Conservation (phyloP, 2,113 vertebrate genomes). For the Bubo blakistoni region DNA sequence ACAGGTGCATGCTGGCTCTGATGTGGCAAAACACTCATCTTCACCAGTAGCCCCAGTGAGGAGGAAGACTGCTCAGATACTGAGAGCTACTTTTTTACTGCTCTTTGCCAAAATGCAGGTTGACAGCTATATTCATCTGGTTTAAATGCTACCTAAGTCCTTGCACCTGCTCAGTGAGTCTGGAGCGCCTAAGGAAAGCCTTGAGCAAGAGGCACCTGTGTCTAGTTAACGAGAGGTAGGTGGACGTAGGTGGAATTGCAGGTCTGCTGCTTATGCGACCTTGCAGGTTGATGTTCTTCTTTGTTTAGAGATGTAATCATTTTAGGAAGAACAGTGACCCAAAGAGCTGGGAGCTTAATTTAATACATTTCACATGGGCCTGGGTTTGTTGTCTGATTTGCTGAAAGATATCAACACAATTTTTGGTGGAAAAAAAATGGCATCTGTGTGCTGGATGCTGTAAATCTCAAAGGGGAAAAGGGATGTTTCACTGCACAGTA, state of each 20-base stretch:
- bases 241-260: not conserved
- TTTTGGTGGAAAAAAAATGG: not conserved
- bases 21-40: not conserved
- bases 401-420: not conserved
- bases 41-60: not conserved
- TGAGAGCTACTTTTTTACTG: not conserved
- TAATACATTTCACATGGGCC: not conserved
- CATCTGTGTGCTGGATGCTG: not conserved
- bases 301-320: not conserved
- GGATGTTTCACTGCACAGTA: not conserved
- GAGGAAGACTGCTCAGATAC: not conserved
- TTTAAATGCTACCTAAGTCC: not conserved
- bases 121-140: not conserved
- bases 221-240: not conserved
- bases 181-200: not conserved
- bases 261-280: not conserved
- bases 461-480: not conserved
- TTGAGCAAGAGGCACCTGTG: not conserved
- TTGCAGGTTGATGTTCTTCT: not conserved
- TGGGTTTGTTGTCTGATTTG: conserved; percentile 6
- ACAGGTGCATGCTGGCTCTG: not conserved
- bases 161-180: not conserved
- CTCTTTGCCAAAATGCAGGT: not conserved
- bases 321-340: not conserved
- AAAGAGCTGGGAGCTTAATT: not conserved